Conservation (phyloP, 1,140 invertebrate genomes). For the Drosophila melanogaster region DNA sequence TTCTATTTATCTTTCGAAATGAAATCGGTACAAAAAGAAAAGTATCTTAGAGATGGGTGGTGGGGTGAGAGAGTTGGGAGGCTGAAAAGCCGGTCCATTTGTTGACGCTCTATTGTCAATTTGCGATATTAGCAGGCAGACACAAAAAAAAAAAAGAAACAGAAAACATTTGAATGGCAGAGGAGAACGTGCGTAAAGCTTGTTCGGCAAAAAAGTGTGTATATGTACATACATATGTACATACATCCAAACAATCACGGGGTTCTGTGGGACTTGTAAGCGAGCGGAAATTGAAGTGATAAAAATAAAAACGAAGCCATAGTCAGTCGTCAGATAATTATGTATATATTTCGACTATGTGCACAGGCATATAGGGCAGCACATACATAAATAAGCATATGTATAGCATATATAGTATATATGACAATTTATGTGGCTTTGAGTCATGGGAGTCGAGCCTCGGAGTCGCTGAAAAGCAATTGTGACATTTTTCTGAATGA, state of each 20-base stretch:
- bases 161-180: slow-evolving; percentile 35
- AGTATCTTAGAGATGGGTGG: background rate
- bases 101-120: slow-evolving; percentile 69
- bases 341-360: slow-evolving; percentile 28
- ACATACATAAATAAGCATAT: slow-evolving; percentile 5
- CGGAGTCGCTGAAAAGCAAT: slow-evolving; percentile 23
- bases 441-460: slow-evolving; percentile 25
- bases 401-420: slow-evolving; percentile 6
- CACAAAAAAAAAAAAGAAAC: background rate
- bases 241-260: slow-evolving; percentile 9
- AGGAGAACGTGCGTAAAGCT: slow-evolving; percentile 52
- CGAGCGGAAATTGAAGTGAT: slow-evolving; percentile 74
- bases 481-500: slow-evolving; percentile 47
- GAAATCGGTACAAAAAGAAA: slow-evolving; percentile 50
- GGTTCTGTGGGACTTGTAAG: slow-evolving; percentile 57
- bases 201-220: slow-evolving; percentile 13
- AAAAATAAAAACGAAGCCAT: slow-evolving; percentile 72
- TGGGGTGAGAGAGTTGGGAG: slow-evolving; percentile 2
- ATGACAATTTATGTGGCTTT: slow-evolving; percentile 46
- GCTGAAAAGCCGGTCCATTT: slow-evolving; percentile 56
- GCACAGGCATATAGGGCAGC: background rate
- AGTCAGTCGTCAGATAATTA: slow-evolving; percentile 48
- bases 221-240: background rate
- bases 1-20: slow-evolving; percentile 56
- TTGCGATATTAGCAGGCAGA: slow-evolving; percentile 60